Percentiles rank a stretch among this genome's conserved stretches.
phyloP scores from a whole-genome alignment of 2,113 vertebrate species.

The Leptobrachium leishanense region DNA sequence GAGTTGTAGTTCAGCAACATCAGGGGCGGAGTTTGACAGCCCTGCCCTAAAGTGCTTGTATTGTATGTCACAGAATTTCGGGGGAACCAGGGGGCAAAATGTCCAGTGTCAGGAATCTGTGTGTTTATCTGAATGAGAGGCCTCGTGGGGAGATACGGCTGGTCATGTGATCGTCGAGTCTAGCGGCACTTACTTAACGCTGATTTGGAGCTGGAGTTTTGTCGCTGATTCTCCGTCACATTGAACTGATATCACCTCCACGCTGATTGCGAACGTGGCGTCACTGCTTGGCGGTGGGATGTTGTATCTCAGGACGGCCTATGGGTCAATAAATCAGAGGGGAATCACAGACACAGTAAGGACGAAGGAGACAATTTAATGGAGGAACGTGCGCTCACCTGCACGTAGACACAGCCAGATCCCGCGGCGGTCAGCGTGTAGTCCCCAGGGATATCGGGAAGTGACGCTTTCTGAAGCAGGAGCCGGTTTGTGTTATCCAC shows the following conservation, averaged over 20 bases:
- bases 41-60: too few relatives aligned
- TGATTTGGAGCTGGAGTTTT: slow-evolving; percentile 61
- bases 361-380: slow-evolving; percentile 59
- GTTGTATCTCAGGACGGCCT: slow-evolving; percentile 69
- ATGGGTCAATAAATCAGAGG: slow-evolving; percentile 30
- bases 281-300: slow-evolving; percentile 53
- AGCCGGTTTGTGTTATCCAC: slow-evolving; percentile 73
- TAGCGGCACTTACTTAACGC: slow-evolving; percentile 56
- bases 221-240: slow-evolving; percentile 50
- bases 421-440: slow-evolving; percentile 68
- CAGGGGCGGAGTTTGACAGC: too few relatives aligned
- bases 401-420: slow-evolving; percentile 70
- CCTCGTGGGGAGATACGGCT: too few relatives aligned
- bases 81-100: too few relatives aligned
- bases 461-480: slow-evolving; percentile 71
- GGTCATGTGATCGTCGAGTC: too few relatives aligned
- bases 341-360: slow-evolving; percentile 50
- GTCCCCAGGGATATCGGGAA: slow-evolving; percentile 66
- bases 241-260: slow-evolving; percentile 43
- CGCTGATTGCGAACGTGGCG: slow-evolving; percentile 49
- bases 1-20: too few relatives aligned
- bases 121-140: too few relatives aligned
- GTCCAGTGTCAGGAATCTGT: too few relatives aligned
- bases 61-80: too few relatives aligned
- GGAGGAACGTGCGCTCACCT: slow-evolving; percentile 61